Evolutionary conservation across 1,140 invertebrate genomes (phyloP).

Genomic region (Nephila pilipes): DNA sequence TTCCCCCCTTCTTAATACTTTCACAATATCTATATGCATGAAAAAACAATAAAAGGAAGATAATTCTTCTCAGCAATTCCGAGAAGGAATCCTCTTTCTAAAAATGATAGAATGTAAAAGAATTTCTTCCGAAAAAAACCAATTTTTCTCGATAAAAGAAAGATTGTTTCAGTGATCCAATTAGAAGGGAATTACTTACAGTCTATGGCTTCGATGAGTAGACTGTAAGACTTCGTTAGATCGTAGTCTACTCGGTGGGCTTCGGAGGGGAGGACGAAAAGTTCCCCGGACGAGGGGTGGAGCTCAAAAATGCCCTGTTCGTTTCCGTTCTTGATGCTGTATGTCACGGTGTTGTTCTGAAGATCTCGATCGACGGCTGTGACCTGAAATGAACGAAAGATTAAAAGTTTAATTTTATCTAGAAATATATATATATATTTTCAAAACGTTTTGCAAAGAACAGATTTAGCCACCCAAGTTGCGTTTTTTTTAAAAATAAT

Average conservation of each 20-base stretch:
- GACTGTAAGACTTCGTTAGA: slow-evolving; percentile 78
- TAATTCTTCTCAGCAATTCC: neutral
- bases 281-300: slow-evolving; percentile 79
- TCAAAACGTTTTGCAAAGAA: too few species aligned
- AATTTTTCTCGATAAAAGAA: neutral
- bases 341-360: slow-evolving; percentile 79
- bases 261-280: slow-evolving; percentile 77
- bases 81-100: neutral
- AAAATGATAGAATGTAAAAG: neutral
- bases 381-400: slow-evolving; percentile 63
- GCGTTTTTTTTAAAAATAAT: too few species aligned
- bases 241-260: slow-evolving; percentile 79
- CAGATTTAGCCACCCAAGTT: too few species aligned
- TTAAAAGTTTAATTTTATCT: too few species aligned
- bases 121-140: neutral
- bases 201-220: slow-evolving; percentile 80
- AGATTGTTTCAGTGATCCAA: neutral
- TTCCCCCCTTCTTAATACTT: neutral
- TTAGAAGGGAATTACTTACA: slow-evolving; percentile 76
- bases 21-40: neutral
- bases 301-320: slow-evolving; percentile 80
- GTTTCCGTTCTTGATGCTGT: slow-evolving; percentile 80
- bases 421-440: too few species aligned
- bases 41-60: neutral
- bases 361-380: slow-evolving; percentile 79